phyloP scores from a whole-genome alignment of 2,888 invertebrate genomes.

The Phortica okadai region DNA sequence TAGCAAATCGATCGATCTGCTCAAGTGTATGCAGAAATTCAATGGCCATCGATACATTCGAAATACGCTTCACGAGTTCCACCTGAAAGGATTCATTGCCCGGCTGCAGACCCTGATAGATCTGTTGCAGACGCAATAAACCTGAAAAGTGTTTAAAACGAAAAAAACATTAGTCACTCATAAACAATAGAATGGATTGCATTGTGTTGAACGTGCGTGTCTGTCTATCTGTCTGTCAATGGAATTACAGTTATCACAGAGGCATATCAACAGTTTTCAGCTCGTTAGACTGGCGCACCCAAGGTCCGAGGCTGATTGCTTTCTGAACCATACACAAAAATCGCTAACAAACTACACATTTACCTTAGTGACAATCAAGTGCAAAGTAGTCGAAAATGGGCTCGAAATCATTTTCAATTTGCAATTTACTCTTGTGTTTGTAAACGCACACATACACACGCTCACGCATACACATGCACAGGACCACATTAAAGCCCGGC shows the following conservation, averaged over 20 bases:
- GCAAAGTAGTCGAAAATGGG: conserved; percentile 39
- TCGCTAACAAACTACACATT: not conserved
- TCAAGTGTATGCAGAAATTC: conserved; percentile 90
- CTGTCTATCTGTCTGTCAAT: too few species aligned
- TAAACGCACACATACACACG: conserved; percentile 48
- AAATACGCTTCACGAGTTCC: conserved; percentile 90
- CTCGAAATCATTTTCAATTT: conserved; percentile 57
- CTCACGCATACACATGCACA: conserved; percentile 35
- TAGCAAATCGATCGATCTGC: conserved; percentile 89
- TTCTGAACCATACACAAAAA: not conserved
- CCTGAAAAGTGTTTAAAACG: conserved; percentile 79
- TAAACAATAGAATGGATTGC: not conserved
- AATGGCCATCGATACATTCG: conserved; percentile 91
- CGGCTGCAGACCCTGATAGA: conserved; percentile 92
- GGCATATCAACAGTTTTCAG: conserved; percentile 12
- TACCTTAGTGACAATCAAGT: not conserved
- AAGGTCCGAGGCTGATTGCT: too few species aligned
- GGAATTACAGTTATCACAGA: too few species aligned
- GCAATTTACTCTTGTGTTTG: conserved; percentile 48
- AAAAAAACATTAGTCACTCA: conserved; percentile 18
- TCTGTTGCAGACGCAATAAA: conserved; percentile 91
- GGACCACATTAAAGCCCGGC: conserved; percentile 38
- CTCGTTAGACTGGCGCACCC: not conserved
- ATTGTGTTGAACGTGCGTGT: too few species aligned
- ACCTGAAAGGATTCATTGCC: conserved; percentile 91